Percentiles rank a stretch among this genome's conserved stretches.
These are phyloP conservation scores for Ciona savignyi DNA, from an alignment of 23 tunicate genomes.

Conservation along the genomic window DNA sequence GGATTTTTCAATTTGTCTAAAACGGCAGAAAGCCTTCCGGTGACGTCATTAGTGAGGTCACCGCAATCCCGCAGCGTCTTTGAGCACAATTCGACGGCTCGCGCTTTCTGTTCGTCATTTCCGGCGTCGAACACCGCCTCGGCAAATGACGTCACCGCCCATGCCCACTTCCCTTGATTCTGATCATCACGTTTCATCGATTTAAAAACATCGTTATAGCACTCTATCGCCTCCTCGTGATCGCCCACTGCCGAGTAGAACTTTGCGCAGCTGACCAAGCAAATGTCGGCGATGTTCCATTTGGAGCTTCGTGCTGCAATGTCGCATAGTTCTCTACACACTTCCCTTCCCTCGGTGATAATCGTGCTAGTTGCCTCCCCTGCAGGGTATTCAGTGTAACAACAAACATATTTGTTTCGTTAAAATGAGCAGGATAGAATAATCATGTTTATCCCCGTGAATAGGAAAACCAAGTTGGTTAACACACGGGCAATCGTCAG, in stretches of 20 bases:
- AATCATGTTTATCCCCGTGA: too few relatives aligned
- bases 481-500: too few relatives aligned
- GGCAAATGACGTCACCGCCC: conserved; percentile 30
- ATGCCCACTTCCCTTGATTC: conserved; percentile 3
- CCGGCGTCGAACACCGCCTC: conserved; percentile 1
- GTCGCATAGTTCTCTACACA: too few relatives aligned
- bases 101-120: neutral
- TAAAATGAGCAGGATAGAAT: too few relatives aligned
- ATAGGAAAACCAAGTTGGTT: too few relatives aligned
- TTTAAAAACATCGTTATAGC: conserved; percentile 7
- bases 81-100: neutral
- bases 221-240: conserved; percentile 3
- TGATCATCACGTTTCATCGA: neutral
- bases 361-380: too few relatives aligned
- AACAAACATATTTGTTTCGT: too few relatives aligned
- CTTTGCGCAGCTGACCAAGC: conserved; percentile 33
- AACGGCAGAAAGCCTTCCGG: neutral
- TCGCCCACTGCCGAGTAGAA: conserved; percentile 18
- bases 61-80: neutral
- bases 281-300: neutral
- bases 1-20: neutral
- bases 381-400: too few relatives aligned
- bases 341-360: too few relatives aligned
- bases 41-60: neutral
- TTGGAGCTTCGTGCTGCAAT: too few relatives aligned